Evolutionary conservation across 2,797 vertebrate genomes (phyloP).

Genomic region (Heterohyrax brucei): DNA sequence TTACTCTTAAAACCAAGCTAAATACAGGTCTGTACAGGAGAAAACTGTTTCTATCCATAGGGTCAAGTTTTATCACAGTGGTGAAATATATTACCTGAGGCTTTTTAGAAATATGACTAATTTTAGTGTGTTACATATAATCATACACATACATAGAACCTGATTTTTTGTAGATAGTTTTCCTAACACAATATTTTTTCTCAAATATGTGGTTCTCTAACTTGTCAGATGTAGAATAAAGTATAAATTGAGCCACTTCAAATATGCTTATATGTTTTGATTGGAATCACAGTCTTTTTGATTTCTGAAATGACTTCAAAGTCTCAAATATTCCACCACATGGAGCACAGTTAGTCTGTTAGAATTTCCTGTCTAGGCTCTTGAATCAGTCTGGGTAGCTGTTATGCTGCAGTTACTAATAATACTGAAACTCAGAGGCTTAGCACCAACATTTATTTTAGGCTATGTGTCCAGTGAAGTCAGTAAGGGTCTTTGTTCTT

Average conservation of each 20-base stretch:
- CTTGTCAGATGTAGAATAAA: background rate
- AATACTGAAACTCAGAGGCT: background rate
- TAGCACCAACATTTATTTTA: background rate
- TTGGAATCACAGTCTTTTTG: background rate
- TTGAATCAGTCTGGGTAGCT: background rate
- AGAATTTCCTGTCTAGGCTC: background rate
- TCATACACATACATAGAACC: background rate
- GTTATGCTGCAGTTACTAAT: background rate
- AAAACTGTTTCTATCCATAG: background rate
- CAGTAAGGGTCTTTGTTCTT: background rate
- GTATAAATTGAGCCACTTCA: background rate
- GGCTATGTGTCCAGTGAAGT: background rate
- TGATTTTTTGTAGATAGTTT: background rate
- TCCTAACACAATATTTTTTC: background rate
- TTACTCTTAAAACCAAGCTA: background rate
- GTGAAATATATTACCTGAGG: background rate
- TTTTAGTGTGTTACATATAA: background rate
- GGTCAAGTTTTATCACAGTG: background rate
- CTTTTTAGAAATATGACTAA: slow-evolving; percentile 23
- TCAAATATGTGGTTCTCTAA: background rate
- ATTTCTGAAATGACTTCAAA: background rate
- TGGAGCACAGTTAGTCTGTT: background rate
- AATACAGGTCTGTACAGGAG: background rate
- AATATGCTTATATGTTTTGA: background rate
- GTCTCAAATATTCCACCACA: background rate